A percentile compares a stretch with the other conserved stretches of the same genome.
These are phyloP conservation scores for Coelopa frigida DNA, from an alignment of 1,140 invertebrate species.

Conservation along the genomic window DNA sequence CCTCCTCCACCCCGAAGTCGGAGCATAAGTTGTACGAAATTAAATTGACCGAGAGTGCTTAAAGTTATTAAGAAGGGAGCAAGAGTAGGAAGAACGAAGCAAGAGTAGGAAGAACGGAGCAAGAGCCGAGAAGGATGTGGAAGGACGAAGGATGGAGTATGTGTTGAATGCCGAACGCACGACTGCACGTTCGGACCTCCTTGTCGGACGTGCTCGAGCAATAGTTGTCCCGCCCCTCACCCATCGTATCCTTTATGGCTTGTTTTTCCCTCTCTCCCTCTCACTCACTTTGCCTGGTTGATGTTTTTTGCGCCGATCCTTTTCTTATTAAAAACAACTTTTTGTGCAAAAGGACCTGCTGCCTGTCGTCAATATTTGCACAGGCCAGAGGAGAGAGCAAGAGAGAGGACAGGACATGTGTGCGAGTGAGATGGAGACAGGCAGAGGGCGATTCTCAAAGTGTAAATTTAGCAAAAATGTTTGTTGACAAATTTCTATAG, in stretches of 20 bases:
- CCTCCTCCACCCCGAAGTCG: too few species aligned
- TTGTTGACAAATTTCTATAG: constrained; percentile 12
- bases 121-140: background rate
- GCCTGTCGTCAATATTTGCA: too few species aligned
- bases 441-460: background rate
- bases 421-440: background rate
- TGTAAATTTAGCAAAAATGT: constrained; percentile 4
- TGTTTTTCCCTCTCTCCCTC: too few species aligned
- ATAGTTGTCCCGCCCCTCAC: too few species aligned
- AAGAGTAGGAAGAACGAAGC: background rate
- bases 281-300: too few species aligned
- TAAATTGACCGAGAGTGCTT: constrained; percentile 44
- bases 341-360: too few species aligned
- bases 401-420: too few species aligned
- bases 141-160: constrained; percentile 2
- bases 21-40: constrained; percentile 21
- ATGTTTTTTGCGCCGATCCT: too few species aligned
- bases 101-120: background rate
- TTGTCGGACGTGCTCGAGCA: constrained; percentile 1
- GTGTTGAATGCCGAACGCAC: constrained; percentile 1
- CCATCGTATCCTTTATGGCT: too few species aligned
- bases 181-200: constrained; percentile 2
- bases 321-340: too few species aligned
- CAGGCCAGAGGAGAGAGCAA: too few species aligned
- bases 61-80: constrained; percentile 28